Evolutionary conservation across 2,888 invertebrate genomes (phyloP).

Genomic region (Neoascia interrupta): DNA sequence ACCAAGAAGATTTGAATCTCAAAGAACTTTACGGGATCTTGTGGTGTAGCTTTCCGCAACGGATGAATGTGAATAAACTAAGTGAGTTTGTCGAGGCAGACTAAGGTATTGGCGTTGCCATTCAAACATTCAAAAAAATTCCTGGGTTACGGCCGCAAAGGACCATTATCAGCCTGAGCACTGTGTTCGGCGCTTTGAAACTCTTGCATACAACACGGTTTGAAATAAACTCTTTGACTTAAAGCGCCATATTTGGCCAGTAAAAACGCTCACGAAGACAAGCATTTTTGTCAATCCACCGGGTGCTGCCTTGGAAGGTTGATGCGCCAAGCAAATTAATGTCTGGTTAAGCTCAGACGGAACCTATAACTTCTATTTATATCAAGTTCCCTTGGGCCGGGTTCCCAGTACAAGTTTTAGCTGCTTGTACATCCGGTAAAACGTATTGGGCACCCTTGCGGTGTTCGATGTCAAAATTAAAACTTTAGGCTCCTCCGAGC

Average conservation of each 20-base stretch:
- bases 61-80: neutral
- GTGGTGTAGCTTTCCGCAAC: neutral
- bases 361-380: neutral
- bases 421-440: neutral
- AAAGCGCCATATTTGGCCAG: too few species aligned
- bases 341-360: neutral
- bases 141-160: neutral
- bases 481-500: too few species aligned
- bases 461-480: too few species aligned
- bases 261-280: too few species aligned
- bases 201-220: too few species aligned
- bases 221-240: too few species aligned
- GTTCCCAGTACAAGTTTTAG: neutral
- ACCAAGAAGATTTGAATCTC: neutral
- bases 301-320: too few species aligned
- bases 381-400: neutral
- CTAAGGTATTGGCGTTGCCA: neutral
- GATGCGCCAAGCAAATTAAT: neutral
- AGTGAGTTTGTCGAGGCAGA: neutral
- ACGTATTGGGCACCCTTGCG: too few species aligned
- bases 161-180: neutral
- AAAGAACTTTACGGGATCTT: neutral
- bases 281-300: too few species aligned
- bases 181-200: neutral
- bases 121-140: too few species aligned